phyloP scores from a whole-genome alignment of 2,888 invertebrate genomes.

The Omphaloscelis lunosa region DNA sequence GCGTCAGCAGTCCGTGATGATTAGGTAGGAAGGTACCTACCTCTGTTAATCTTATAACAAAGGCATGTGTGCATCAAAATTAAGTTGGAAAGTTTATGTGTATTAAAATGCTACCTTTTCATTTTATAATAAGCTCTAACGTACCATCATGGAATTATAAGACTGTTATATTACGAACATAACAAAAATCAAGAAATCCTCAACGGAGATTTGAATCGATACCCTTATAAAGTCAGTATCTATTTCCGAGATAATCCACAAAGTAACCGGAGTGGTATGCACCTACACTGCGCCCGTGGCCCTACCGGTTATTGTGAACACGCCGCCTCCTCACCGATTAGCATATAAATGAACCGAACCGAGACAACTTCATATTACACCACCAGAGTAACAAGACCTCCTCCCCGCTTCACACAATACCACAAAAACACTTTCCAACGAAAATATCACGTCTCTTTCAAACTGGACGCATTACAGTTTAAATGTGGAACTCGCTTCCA shows the following conservation, averaged over 20 bases:
- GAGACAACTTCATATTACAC: slow-evolving; percentile 87
- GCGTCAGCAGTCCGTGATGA: not conserved
- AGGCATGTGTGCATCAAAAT: not conserved
- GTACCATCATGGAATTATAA: not conserved
- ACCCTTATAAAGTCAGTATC: slow-evolving; percentile 56
- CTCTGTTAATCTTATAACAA: not conserved
- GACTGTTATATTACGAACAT: not conserved
- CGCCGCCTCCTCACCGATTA: slow-evolving; percentile 85
- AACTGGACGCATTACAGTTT: slow-evolving; percentile 76
- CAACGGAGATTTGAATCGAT: slow-evolving; percentile 51
- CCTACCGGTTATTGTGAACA: slow-evolving; percentile 82
- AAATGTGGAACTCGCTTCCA: slow-evolving; percentile 79
- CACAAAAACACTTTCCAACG: slow-evolving; percentile 54
- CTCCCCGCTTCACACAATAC: slow-evolving; percentile 62
- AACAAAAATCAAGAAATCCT: slow-evolving; percentile 24
- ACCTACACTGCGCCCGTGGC: slow-evolving; percentile 69
- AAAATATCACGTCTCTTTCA: slow-evolving; percentile 71
- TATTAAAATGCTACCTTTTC: not conserved
- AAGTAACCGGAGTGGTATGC: slow-evolving; percentile 68
- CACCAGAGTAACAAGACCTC: slow-evolving; percentile 75
- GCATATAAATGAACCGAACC: slow-evolving; percentile 89
- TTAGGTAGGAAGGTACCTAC: not conserved
- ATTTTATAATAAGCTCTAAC: not conserved
- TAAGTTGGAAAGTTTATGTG: no score
- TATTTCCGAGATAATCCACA: slow-evolving; percentile 63